Evolutionary conservation across 2,888 invertebrate species (phyloP), one percentile per base, ranked within the genome.

Genomic region (Deladenus siricidicola): DNA sequence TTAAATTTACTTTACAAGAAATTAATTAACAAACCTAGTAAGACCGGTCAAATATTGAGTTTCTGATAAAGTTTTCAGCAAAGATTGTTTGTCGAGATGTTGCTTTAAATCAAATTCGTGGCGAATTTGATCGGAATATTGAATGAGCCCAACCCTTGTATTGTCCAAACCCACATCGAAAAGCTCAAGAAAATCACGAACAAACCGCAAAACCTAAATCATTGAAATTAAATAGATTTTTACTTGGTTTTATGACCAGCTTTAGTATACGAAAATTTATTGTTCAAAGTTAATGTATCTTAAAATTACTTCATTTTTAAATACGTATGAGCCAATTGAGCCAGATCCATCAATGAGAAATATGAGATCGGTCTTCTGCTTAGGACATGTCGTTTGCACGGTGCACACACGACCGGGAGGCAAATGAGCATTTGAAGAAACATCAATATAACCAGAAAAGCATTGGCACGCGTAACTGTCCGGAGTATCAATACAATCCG

Each of bases 351-450:
- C 79, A 58, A 79, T 70, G 42, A 79, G 62, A 67, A 79, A 79
- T 60, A 79, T 72, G 34, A 78, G 67, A 58, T 79, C 78, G 19
- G 78, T 77, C 62, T 70, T 69, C 63, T 76, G 78, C 51, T 76
- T 72, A n/a, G 75, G 75, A 60, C 77, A 79, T 2, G 72, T 69
- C 1, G 78, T 78, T 57, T 78, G 74, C n/a, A 53, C 75, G 1
- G 78, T 77, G 66, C 79, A 79, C 8, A 79, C 79, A 23, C 79
- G 68, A n/a, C 79, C 79, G 6, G 75, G 74, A 17, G 77, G 76
- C 24, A 79, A 64, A 56, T 71, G 67, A 14, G 79, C 79, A 55
- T 64, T 70, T 26, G 70, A 69, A 8, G 75, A 76, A 28, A 79
- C 79, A 63, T 79, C 79, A 26, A 79, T 71, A 64, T 73, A 79